Percentiles rank a stretch among this genome's conserved stretches.
Evolutionary conservation across 1,140 invertebrate species (phyloP).

Genomic region (Calliphora vicina): DNA sequence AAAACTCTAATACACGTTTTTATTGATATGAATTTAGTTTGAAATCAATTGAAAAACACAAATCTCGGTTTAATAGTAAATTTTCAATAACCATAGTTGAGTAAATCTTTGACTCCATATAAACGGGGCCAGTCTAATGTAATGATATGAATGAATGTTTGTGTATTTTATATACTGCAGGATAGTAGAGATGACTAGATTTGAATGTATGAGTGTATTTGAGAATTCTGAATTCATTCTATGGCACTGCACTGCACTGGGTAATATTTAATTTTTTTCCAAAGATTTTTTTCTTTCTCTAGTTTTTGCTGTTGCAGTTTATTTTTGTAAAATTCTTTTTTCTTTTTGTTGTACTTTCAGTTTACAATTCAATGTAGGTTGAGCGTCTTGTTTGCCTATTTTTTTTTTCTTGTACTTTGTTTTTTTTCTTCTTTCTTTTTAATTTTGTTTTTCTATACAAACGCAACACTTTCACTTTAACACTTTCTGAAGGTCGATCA

Average conservation of each 20-base stretch:
- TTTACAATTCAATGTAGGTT: slow-evolving; percentile 13
- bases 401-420: neutral
- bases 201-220: neutral
- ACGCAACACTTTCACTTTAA: slow-evolving; percentile 22
- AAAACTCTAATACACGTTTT: too few relatives aligned
- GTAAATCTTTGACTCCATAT: too few relatives aligned
- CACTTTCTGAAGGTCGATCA: slow-evolving; percentile 22
- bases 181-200: neutral
- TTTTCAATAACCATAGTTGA: too few relatives aligned
- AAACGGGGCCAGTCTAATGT: neutral
- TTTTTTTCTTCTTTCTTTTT: neutral
- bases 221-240: neutral
- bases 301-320: neutral
- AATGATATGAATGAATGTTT: neutral
- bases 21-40: too few relatives aligned
- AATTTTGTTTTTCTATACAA: neutral
- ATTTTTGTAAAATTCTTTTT: neutral
- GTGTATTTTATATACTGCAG: too few relatives aligned
- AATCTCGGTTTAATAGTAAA: too few relatives aligned
- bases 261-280: slow-evolving; percentile 1
- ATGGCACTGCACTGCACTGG: neutral
- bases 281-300: slow-evolving; percentile 5
- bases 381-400: neutral
- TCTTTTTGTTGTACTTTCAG: too few relatives aligned
- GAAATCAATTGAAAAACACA: too few relatives aligned